phyloP scores from a whole-genome alignment of 2,113 vertebrate genomes.

The Hypanus sabinus region DNA sequence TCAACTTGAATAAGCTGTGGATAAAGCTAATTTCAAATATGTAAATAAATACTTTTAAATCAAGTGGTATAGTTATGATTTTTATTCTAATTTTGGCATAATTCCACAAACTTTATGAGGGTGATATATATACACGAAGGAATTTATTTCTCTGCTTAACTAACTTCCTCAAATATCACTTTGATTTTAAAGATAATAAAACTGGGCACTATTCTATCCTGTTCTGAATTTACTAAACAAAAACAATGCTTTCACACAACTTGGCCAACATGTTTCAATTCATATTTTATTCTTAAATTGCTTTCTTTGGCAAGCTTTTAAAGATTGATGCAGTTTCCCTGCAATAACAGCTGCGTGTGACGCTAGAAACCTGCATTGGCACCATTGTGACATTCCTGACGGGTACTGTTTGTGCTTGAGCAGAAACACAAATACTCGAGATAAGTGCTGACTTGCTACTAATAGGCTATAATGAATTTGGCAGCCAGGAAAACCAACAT shows the following conservation, averaged over 20 bases:
- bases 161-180: background rate
- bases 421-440: constrained; percentile 32
- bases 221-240: background rate
- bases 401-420: constrained; percentile 31
- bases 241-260: background rate
- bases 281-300: constrained; percentile 23
- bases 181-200: background rate
- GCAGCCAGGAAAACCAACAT: constrained; percentile 18
- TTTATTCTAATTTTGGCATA: background rate
- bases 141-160: background rate
- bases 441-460: constrained; percentile 37
- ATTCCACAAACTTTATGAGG: background rate
- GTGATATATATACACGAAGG: background rate
- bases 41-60: background rate
- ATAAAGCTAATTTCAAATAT: background rate
- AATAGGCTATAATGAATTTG: constrained; percentile 28
- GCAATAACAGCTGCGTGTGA: constrained; percentile 37
- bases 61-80: background rate
- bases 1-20: background rate
- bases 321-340: constrained; percentile 15
- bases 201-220: background rate
- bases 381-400: constrained; percentile 29
- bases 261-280: background rate
- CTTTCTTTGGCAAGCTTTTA: constrained; percentile 29
- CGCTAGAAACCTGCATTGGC: constrained; percentile 25